Base-by-base conservation (phyloP, 1,140 invertebrate genomes). In the Cyrtorhinus lividipennis region DNA sequence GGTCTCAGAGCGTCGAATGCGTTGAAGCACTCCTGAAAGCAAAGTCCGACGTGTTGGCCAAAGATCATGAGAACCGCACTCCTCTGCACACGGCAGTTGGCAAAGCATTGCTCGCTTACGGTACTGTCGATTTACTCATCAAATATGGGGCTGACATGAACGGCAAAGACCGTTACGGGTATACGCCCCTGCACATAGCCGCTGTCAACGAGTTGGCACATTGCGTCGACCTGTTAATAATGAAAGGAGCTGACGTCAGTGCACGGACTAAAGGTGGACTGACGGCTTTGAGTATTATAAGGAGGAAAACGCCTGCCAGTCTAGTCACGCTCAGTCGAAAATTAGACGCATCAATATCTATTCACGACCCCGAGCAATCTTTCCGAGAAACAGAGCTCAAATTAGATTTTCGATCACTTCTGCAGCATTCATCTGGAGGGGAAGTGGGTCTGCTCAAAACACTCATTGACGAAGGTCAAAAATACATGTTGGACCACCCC, bases 141-240 rank as follows among this genome's bases (percentile, higher is more conserved):
- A 81, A 79, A 65, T 86, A 84, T 78, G 86, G 85, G 5, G 86
- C 88, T 2, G 83, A 91, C 68, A 85, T 92, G 0, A 92, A 93
- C 71, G 80, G 83, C 46, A 84, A 87, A 67, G 91, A 95, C 68
- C 85, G 87, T 64, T 92, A 90, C 68, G 91, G 91, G 0, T 92
- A 92, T 71, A 90, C 90, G 0, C 87, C 91, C 0, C 74, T 95
- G 15, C 92, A 94, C 71, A 80, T 94, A 46, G 90, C 90, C 2
- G 88, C 90, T 3, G 72, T 90, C 0, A 89, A 90, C 70, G 88
- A 89, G 26, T 74, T 90, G n/a, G 86, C 86, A 0, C 83, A 85
- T 65, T 89, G 87, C 68, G 88, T 90, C 0, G 84, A 90, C 70
- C 79, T 88, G 45, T 73, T 95, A 24, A 84, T 93, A 22, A 84